Evolutionary conservation across 2,113 vertebrate genomes (phyloP).

Genomic region (Rhagologus leucostigma): DNA sequence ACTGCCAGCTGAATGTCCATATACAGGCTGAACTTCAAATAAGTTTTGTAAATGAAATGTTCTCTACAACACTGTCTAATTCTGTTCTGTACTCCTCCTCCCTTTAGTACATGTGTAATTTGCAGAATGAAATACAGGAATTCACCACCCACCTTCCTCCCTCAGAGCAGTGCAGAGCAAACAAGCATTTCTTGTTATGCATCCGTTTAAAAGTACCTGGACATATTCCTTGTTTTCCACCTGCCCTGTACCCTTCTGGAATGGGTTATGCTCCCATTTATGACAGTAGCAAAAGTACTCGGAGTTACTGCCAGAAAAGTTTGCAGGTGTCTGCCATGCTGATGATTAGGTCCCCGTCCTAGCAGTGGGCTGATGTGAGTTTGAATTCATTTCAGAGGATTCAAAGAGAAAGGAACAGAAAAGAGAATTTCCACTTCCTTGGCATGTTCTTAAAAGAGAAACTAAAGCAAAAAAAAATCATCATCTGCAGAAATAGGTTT

Average conservation of each 20-base stretch:
- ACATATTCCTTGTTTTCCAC: background rate
- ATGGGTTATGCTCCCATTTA: background rate
- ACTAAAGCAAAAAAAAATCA: background rate
- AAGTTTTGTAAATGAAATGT: background rate
- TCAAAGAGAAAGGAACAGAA: background rate
- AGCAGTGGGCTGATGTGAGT: background rate
- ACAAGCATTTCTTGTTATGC: background rate
- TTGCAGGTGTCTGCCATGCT: background rate
- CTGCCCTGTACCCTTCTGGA: background rate
- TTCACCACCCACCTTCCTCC: slow-evolving; percentile 31
- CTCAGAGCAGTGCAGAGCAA: background rate
- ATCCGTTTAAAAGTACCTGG: slow-evolving; percentile 11
- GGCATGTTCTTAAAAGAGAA: background rate
- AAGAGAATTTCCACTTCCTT: background rate
- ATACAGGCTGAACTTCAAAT: background rate
- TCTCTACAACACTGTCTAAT: background rate
- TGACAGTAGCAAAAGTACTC: background rate
- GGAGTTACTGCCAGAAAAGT: background rate
- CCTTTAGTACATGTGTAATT: background rate
- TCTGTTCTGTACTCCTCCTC: slow-evolving; percentile 1
- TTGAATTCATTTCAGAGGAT: background rate
- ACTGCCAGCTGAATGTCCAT: background rate
- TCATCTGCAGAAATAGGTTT: background rate
- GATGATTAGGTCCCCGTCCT: background rate
- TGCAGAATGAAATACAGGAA: slow-evolving; percentile 1